Conservation (phyloP, 1,140 invertebrate genomes). For the Drosophila burlai region DNA sequence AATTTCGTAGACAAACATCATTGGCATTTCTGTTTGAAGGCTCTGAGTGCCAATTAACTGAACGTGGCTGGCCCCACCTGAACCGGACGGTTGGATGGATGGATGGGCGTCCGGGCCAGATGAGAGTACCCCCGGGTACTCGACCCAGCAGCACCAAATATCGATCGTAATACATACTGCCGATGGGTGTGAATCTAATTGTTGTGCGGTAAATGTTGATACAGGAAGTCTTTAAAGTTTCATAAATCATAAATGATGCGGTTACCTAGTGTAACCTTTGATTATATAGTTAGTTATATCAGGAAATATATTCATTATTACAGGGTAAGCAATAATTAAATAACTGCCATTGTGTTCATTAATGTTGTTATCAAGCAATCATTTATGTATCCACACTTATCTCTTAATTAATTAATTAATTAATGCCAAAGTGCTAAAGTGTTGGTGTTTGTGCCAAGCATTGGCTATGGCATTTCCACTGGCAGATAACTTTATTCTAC, state of each 20-base stretch:
- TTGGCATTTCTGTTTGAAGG: constrained; percentile 62
- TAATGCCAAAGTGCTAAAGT: not conserved
- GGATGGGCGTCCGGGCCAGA: not conserved
- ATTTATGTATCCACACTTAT: not conserved
- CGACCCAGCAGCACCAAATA: constrained; percentile 4
- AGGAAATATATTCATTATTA: not conserved
- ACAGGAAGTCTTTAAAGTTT: not conserved
- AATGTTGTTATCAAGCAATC: not conserved
- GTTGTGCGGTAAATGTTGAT: not conserved
- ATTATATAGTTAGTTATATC: not conserved
- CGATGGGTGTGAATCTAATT: constrained; percentile 24
- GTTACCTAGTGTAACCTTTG: not conserved
- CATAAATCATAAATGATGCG: not conserved
- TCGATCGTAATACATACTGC: constrained; percentile 7
- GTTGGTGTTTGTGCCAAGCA: not conserved
- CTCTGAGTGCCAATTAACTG: constrained; percentile 62
- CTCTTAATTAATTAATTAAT: constrained; percentile 23
- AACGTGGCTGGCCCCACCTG: constrained; percentile 41
- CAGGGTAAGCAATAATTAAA: not conserved
- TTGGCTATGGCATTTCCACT: not conserved
- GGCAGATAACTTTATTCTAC: constrained; percentile 21
- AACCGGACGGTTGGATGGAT: constrained; percentile 5
- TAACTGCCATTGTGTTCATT: not conserved
- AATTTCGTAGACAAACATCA: constrained; percentile 52
- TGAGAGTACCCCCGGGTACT: constrained; percentile 1